A percentile compares a stretch with the other conserved stretches of the same genome.
phyloP scores from a whole-genome alignment of 2,888 invertebrate genomes.

The Erannis defoliaria region DNA sequence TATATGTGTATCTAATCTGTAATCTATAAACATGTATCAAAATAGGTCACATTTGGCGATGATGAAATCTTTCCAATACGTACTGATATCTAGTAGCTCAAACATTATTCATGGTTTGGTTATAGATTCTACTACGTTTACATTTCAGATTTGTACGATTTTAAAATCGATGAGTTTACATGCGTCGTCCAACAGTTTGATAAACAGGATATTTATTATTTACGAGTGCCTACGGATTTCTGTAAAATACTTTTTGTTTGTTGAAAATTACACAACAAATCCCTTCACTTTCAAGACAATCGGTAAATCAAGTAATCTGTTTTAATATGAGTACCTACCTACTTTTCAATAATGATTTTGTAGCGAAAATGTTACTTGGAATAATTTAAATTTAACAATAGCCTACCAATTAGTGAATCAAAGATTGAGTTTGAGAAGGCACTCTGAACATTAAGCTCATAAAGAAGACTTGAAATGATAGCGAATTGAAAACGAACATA shows the following conservation, averaged over 20 bases:
- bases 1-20: constrained; percentile 6
- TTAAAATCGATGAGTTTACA: constrained; percentile 4
- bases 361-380: constrained; percentile 8
- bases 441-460: constrained; percentile 2
- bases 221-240: neutral
- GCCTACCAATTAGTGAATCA: constrained; percentile 21
- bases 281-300: constrained; percentile 29
- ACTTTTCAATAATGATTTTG: constrained; percentile 14
- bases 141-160: constrained; percentile 17
- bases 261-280: constrained; percentile 34
- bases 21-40: constrained; percentile 12
- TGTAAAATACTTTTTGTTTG: neutral
- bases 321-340: constrained; percentile 18
- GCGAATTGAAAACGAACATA: neutral
- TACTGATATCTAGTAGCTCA: constrained; percentile 6
- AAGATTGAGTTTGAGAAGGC: constrained; percentile 19
- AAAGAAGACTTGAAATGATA: constrained; percentile 1
- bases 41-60: constrained; percentile 18
- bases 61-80: constrained; percentile 23
- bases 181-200: neutral
- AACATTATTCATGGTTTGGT: constrained; percentile 23
- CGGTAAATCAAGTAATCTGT: constrained; percentile 10
- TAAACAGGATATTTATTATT: neutral
- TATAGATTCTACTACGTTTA: constrained; percentile 19
- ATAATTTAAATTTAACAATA: constrained; percentile 15